phyloP scores from a whole-genome alignment of 2,888 invertebrate species.

The Habroteleia sp. region DNA sequence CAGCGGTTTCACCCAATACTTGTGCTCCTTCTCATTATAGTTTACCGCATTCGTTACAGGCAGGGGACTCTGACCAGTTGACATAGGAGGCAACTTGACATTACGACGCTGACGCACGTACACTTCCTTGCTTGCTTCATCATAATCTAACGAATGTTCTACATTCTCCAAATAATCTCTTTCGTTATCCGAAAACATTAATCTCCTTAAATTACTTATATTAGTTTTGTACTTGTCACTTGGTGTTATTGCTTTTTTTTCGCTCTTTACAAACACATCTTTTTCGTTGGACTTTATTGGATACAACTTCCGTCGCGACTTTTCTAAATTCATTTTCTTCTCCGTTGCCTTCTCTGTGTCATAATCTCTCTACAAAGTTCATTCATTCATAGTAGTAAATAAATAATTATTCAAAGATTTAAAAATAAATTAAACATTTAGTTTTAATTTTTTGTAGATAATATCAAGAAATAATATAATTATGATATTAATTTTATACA shows the following conservation, averaged over 20 bases:
- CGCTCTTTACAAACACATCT: not conserved
- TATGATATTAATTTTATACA: too few species aligned
- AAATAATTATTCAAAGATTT: too few species aligned
- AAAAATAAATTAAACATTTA: too few species aligned
- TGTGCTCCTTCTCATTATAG: conserved; percentile 87
- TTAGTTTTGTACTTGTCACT: conserved; percentile 17
- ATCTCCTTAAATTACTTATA: conserved; percentile 35
- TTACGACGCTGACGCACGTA: conserved; percentile 68
- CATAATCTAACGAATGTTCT: conserved; percentile 64
- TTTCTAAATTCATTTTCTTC: conserved; percentile 17
- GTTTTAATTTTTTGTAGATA: too few species aligned
- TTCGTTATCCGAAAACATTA: conserved; percentile 52
- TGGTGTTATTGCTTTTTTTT: conserved; percentile 21
- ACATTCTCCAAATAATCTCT: conserved; percentile 54
- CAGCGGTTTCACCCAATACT: conserved; percentile 92
- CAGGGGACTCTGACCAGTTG: conserved; percentile 87
- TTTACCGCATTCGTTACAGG: conserved; percentile 89
- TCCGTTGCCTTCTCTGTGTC: conserved; percentile 12
- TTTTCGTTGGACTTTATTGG: conserved; percentile 22
- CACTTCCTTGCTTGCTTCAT: conserved; percentile 58
- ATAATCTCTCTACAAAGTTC: not conserved
- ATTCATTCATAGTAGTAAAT: too few species aligned
- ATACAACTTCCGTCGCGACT: conserved; percentile 10
- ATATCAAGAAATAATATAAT: too few species aligned
- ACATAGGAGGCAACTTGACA: conserved; percentile 48